Conservation (phyloP, 2,888 invertebrate genomes). For the Oasisia sp. region DNA sequence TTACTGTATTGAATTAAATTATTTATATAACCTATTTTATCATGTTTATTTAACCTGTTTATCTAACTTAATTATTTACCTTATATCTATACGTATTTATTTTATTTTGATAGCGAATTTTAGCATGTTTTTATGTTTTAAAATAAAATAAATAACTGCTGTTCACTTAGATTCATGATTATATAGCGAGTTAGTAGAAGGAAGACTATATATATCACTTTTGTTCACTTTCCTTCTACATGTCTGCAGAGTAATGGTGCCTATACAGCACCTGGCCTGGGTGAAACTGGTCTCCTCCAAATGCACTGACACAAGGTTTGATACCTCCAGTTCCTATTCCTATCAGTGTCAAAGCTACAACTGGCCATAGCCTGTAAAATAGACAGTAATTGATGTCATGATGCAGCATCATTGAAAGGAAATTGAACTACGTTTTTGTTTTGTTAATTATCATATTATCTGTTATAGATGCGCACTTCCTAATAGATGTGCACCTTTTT, state of each 20-base stretch:
- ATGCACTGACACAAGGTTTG: conserved; percentile 94
- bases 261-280: conserved; percentile 58
- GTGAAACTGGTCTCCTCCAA: conserved; percentile 93
- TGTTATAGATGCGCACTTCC: no score
- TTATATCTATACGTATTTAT: no score
- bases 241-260: not conserved
- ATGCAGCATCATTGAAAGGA: not conserved
- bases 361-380: conserved; percentile 69
- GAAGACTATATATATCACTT: not conserved
- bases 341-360: conserved; percentile 78
- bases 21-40: no score
- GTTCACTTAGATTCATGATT: not conserved
- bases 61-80: no score
- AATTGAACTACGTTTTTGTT: no score
- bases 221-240: not conserved
- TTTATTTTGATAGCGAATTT: no score
- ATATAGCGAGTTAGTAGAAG: not conserved
- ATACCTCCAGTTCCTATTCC: conserved; percentile 94
- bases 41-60: no score
- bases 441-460: no score
- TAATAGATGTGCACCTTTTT: no score
- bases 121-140: no score
- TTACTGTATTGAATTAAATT: no score
- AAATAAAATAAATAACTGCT: not conserved
- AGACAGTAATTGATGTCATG: not conserved